A percentile compares a stretch with the other conserved stretches of the same genome.
Conservation (phyloP, 2,888 invertebrate species). For the Lycocerus yunnanus region DNA sequence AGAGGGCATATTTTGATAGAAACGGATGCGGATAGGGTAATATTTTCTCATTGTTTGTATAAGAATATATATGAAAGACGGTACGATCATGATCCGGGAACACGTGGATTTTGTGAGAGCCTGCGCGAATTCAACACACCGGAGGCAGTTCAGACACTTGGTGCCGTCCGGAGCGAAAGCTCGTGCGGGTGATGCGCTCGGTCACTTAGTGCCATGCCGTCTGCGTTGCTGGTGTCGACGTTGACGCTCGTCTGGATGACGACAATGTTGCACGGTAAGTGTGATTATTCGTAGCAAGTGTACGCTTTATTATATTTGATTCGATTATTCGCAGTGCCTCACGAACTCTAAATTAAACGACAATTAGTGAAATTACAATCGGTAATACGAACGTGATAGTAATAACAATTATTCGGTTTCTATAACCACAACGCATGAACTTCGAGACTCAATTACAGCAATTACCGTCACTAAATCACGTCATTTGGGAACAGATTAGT, state of each 20-base stretch:
- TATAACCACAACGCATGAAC: constrained; percentile 32
- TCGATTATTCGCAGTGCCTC: constrained; percentile 2
- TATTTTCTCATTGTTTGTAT: constrained; percentile 34
- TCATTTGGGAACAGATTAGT: constrained; percentile 53
- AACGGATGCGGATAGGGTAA: constrained; percentile 29
- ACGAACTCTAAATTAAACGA: constrained; percentile 12
- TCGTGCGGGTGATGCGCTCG: constrained; percentile 44
- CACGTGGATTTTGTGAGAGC: constrained; percentile 41
- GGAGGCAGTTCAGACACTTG: constrained; percentile 34
- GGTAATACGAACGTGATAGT: constrained; percentile 13
- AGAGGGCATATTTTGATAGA: constrained; percentile 28
- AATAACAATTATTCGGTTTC: constrained; percentile 25
- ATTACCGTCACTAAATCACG: constrained; percentile 55
- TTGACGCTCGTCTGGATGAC: constrained; percentile 35
- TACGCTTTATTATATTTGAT: background rate
- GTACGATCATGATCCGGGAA: constrained; percentile 24
- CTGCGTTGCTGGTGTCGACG: constrained; percentile 44
- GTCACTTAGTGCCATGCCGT: constrained; percentile 43
- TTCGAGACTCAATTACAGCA: constrained; percentile 47
- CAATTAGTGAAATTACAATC: constrained; percentile 10
- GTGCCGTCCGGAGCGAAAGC: constrained; percentile 36
- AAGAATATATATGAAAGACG: constrained; percentile 31
- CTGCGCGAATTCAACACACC: constrained; percentile 36
- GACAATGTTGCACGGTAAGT: constrained; percentile 41
- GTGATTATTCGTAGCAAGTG: background rate